Percentiles rank a stretch among this genome's conserved stretches.
phyloP scores from a whole-genome alignment of 2,113 vertebrate species.

The Ursus arctos region DNA sequence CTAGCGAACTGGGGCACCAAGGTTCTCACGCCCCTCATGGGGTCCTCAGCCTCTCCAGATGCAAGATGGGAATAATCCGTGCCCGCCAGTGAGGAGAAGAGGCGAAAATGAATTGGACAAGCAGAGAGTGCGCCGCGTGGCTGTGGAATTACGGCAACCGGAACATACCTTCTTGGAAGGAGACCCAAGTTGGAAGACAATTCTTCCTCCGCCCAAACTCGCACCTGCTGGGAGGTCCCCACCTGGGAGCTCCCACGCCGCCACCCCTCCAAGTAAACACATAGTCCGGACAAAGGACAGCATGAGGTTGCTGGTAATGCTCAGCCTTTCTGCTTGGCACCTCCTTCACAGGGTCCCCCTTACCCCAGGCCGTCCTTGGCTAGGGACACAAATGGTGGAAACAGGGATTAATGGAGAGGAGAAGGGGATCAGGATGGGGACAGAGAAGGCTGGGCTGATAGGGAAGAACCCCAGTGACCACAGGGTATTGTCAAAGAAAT shows the following conservation, averaged over 20 bases:
- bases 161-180: background rate
- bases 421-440: fast-evolving
- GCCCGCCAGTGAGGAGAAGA: background rate
- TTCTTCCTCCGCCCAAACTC: background rate
- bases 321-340: background rate
- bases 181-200: background rate
- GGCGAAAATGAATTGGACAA: background rate
- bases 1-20: background rate
- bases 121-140: background rate
- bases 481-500: background rate
- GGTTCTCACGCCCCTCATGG: background rate
- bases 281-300: background rate
- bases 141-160: background rate
- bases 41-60: background rate
- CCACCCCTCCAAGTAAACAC: background rate
- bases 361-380: background rate
- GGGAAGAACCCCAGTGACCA: background rate
- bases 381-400: background rate
- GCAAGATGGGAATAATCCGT: background rate
- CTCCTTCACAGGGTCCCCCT: background rate
- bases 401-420: background rate
- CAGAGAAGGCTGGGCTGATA: background rate
- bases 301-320: background rate
- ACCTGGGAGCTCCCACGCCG: background rate
- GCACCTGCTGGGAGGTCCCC: background rate